These are phyloP conservation scores for Phylloscopus collybita DNA, from an alignment of 2,797 vertebrate genomes.

Conservation along the genomic window DNA sequence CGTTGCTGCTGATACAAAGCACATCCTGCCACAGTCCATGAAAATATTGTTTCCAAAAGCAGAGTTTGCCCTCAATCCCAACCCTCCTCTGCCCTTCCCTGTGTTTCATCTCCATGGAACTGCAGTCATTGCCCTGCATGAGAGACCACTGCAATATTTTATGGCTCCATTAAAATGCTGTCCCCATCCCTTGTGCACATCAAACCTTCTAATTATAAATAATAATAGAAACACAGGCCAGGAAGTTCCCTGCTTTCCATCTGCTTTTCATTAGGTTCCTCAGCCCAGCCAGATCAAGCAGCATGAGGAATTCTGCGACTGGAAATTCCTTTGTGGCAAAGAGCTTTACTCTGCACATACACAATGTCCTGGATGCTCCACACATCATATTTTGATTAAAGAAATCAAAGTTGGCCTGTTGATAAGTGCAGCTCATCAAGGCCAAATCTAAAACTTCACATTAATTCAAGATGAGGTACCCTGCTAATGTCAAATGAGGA, in stretches of 20 bases:
- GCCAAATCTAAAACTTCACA: not conserved
- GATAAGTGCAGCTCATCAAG: not conserved
- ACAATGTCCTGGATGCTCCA: not conserved
- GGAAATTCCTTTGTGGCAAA: not conserved
- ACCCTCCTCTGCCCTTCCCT: not conserved
- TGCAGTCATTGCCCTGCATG: not conserved
- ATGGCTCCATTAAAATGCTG: not conserved
- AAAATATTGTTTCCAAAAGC: not conserved
- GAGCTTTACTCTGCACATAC: not conserved
- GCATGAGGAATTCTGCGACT: not conserved
- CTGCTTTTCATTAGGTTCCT: conserved; percentile 49
- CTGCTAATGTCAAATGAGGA: not conserved
- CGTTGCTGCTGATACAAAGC: not conserved
- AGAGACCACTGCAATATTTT: not conserved
- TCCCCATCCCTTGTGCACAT: conserved; percentile 5
- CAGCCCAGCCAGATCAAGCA: not conserved
- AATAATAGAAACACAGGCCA: not conserved
- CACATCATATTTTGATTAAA: not conserved
- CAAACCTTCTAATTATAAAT: conserved; percentile 31
- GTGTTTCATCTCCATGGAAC: not conserved
- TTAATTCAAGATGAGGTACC: not conserved
- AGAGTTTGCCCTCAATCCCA: not conserved
- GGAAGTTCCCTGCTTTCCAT: conserved; percentile 40
- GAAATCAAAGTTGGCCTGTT: not conserved
- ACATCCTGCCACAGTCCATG: not conserved